A percentile compares a stretch with the other conserved stretches of the same genome.
phyloP scores from a whole-genome alignment of 2,797 vertebrate species.

The Telmatherina bonti region DNA sequence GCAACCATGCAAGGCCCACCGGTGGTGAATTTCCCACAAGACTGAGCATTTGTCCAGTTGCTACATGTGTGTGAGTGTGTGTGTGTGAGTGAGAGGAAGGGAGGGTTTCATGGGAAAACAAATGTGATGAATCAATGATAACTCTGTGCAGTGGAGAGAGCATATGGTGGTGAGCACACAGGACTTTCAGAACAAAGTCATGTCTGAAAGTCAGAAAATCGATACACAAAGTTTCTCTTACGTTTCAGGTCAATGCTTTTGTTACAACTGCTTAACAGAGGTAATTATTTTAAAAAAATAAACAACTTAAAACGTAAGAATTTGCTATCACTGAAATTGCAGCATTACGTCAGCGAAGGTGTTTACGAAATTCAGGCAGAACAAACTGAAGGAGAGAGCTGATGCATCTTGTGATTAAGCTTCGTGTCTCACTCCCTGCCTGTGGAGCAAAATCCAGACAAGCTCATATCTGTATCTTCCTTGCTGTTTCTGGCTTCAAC shows the following conservation, averaged over 20 bases:
- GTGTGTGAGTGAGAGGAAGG: neutral
- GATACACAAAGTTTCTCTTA: neutral
- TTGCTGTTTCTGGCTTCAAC: constrained; percentile 4
- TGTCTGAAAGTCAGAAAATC: constrained; percentile 18
- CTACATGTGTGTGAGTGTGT: constrained; percentile 8
- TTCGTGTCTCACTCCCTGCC: neutral
- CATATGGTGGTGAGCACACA: constrained; percentile 29
- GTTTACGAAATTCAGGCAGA: neutral
- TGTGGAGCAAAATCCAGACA: constrained; percentile 11
- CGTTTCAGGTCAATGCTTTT: constrained; percentile 16
- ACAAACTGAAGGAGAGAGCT: neutral
- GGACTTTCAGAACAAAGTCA: constrained; percentile 15
- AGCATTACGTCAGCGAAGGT: neutral
- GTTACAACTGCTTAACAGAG: neutral
- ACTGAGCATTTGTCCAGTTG: constrained; percentile 48
- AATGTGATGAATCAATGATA: constrained; percentile 57
- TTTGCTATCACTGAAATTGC: neutral
- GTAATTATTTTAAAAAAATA: neutral
- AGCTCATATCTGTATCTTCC: neutral
- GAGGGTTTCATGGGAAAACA: constrained; percentile 58
- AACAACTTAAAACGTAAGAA: neutral
- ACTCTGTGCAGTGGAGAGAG: constrained; percentile 17
- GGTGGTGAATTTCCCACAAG: constrained; percentile 59
- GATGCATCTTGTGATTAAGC: neutral
- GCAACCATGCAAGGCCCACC: constrained; percentile 10